Conservation (phyloP, 2,797 vertebrate genomes). For the Lacerta viridis region DNA sequence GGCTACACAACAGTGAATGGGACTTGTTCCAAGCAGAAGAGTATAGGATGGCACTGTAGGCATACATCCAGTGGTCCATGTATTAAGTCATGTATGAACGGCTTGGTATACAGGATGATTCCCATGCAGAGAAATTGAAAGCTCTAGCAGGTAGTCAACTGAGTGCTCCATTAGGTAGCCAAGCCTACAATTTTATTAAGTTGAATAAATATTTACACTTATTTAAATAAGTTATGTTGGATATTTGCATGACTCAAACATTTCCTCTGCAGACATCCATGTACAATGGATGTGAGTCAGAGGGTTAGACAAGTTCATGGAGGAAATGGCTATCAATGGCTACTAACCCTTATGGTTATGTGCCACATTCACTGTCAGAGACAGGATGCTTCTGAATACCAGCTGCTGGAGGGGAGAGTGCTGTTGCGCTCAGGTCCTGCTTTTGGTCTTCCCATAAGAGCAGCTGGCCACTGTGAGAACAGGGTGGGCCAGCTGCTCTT, state of each 20-base stretch:
- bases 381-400: no score
- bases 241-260: not conserved
- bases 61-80: not conserved
- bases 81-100: not conserved
- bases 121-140: not conserved
- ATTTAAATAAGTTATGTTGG: not conserved
- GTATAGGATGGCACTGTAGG: not conserved
- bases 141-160: not conserved
- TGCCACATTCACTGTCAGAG: no score
- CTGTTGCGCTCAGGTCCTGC: no score
- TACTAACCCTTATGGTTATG: no score
- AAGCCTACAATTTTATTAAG: slow-evolving; percentile 1
- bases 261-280: not conserved
- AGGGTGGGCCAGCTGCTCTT: no score
- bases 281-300: not conserved
- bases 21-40: not conserved
- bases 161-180: not conserved
- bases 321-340: no score
- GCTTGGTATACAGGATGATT: not conserved
- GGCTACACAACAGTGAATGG: not conserved
- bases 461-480: no score
- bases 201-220: not conserved
- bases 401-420: no score
- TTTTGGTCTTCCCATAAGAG: no score
- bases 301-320: no score